Percentiles rank a stretch among this genome's conserved stretches.
Evolutionary conservation across 1,140 invertebrate genomes (phyloP).

Genomic region (Drosophila ogumai): DNA sequence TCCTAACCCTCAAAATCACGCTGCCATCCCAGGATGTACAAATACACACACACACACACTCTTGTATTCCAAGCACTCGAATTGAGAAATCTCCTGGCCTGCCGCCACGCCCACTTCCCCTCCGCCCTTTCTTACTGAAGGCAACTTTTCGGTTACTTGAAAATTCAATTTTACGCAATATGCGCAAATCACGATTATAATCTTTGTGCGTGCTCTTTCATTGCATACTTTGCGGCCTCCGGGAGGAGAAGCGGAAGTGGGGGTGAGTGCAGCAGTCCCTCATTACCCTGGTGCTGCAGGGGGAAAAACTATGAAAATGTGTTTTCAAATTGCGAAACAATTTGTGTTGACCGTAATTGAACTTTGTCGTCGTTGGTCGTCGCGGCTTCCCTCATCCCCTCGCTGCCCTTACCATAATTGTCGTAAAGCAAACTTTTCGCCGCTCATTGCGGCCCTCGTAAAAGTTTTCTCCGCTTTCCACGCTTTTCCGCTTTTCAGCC

Average conservation of each 20-base stretch:
- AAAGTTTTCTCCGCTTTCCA: slow-evolving; percentile 39
- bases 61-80: slow-evolving; percentile 7
- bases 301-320: slow-evolving; percentile 77
- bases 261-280: slow-evolving; percentile 7
- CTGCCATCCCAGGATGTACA: not conserved
- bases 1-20: not conserved
- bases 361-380: slow-evolving; percentile 60
- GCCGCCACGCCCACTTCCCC: slow-evolving; percentile 1
- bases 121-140: not conserved
- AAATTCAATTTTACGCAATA: slow-evolving; percentile 83
- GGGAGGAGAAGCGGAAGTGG: not conserved
- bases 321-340: slow-evolving; percentile 81
- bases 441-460: slow-evolving; percentile 62
- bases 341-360: slow-evolving; percentile 83
- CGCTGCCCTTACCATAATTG: slow-evolving; percentile 35
- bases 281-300: slow-evolving; percentile 18
- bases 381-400: slow-evolving; percentile 5
- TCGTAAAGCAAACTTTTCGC: slow-evolving; percentile 56
- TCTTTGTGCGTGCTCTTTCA: slow-evolving; percentile 55
- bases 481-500: slow-evolving; percentile 9
- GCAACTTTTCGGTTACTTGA: slow-evolving; percentile 75
- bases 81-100: slow-evolving; percentile 12
- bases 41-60: not conserved
- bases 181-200: slow-evolving; percentile 82
- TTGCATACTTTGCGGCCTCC: slow-evolving; percentile 54